Evolutionary conservation across 2,113 vertebrate species (phyloP).

Genomic region (Anser brachyrhynchus): DNA sequence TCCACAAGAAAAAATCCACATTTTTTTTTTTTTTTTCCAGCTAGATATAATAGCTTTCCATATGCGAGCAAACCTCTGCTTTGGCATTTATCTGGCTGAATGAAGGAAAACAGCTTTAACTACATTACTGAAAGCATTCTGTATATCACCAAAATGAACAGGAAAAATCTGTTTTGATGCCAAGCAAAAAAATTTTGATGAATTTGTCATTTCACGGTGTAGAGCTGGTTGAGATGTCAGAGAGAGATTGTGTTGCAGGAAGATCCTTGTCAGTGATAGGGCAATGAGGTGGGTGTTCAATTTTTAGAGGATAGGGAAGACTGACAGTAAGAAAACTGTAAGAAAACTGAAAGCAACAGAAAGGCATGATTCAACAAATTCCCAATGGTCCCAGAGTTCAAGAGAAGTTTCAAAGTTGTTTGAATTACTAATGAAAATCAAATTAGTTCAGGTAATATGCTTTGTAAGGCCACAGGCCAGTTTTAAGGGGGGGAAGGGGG

Average conservation of each 20-base stretch:
- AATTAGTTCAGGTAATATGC: neutral
- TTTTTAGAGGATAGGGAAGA: neutral
- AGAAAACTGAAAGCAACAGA: neutral
- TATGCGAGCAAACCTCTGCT: neutral
- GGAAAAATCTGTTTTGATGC: neutral
- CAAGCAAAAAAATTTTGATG: rapidly evolving
- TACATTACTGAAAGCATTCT: neutral
- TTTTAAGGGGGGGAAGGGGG: neutral
- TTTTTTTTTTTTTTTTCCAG: neutral
- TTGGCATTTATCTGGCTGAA: neutral
- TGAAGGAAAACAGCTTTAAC: neutral
- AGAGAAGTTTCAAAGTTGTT: neutral
- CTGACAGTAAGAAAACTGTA: neutral
- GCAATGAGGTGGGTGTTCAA: neutral
- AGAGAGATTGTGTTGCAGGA: neutral
- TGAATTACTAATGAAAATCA: neutral
- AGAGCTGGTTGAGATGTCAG: neutral
- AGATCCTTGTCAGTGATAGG: neutral
- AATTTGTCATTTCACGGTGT: rapidly evolving
- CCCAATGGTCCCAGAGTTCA: neutral
- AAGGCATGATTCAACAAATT: neutral
- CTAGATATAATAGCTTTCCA: neutral
- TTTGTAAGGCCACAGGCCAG: neutral
- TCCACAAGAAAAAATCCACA: neutral
- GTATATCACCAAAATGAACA: neutral